Evolutionary conservation across 2,888 invertebrate species (phyloP).

Genomic region (Phasia obesa): DNA sequence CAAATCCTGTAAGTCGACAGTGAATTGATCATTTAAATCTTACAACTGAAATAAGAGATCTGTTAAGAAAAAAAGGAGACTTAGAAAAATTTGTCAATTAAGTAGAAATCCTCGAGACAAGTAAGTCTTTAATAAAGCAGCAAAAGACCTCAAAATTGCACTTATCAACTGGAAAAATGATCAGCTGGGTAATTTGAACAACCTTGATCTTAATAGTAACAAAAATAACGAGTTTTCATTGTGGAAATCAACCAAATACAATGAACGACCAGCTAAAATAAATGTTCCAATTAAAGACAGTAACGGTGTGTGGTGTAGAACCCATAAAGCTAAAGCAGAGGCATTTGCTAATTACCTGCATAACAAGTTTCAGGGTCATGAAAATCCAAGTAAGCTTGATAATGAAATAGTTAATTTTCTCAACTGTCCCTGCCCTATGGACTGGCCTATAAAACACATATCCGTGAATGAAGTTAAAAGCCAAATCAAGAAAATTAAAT

Average conservation of each 20-base stretch:
- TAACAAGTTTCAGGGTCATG: too few species aligned
- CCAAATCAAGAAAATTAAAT: too few species aligned
- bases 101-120: neutral
- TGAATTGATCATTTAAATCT: neutral
- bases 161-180: neutral
- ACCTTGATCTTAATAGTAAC: neutral
- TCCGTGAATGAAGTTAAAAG: neutral
- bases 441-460: too few species aligned
- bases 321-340: too few species aligned
- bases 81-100: neutral
- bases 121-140: neutral
- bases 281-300: neutral
- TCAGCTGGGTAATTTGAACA: neutral
- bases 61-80: conserved; percentile 1
- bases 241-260: neutral
- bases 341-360: too few species aligned
- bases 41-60: conserved; percentile 6
- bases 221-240: conserved; percentile 3
- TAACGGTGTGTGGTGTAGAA: too few species aligned
- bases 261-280: neutral
- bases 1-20: conserved; percentile 9
- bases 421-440: too few species aligned
- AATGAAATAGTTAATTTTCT: too few species aligned
- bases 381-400: too few species aligned
- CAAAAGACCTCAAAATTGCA: neutral